Base-by-base conservation (phyloP, 2,113 vertebrate species). In the Myiozetetes cayanensis region DNA sequence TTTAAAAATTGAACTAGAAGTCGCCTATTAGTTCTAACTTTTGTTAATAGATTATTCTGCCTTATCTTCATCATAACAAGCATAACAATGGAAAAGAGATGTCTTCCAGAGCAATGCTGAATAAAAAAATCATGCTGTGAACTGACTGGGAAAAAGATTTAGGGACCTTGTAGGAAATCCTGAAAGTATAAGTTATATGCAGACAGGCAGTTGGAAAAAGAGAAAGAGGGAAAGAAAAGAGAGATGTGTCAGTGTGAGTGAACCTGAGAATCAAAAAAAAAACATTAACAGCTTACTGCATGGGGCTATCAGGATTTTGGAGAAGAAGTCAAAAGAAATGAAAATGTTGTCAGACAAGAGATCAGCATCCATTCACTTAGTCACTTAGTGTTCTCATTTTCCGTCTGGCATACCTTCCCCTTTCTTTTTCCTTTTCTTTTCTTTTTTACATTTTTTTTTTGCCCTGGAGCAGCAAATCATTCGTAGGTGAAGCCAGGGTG, bases 1-100 rank as follows among this genome's bases (percentile, higher is more conserved):
- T 94, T 62, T 89, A 89, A 94, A 84, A 50, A 87, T 76, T 65
- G 79, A 97, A 77, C 83, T 88, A 68, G 85, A 95, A 94, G 56
- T 56, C 0, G 2, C 28, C 15, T 50, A 16, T 24, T 83, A 56
- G 12, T 56, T 84, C 41, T 84, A 43, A 44, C 41, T 65, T 83
- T 37, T 70, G 20, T 81, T 77, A 94, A 44, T 31, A 89, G 27
- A 65, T 67, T 78, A 25, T 83, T 94, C 90, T 83, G 70, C 31
- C 50, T 77, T 80, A 49, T 25, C 33, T 78, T 81, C 37, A 46
- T 82, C 49, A 56, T 73, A 68, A 81, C 50, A 66, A 76, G 30
- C 22, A 81, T 35, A 80, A 73, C 63, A 84, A 68, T 52, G 46
- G 25, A 68, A 63, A 76, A 82, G 9, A 3, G 16, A n/a, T 72